phyloP scores from a whole-genome alignment of 1,140 invertebrate genomes.

The Heliothis virescens region DNA sequence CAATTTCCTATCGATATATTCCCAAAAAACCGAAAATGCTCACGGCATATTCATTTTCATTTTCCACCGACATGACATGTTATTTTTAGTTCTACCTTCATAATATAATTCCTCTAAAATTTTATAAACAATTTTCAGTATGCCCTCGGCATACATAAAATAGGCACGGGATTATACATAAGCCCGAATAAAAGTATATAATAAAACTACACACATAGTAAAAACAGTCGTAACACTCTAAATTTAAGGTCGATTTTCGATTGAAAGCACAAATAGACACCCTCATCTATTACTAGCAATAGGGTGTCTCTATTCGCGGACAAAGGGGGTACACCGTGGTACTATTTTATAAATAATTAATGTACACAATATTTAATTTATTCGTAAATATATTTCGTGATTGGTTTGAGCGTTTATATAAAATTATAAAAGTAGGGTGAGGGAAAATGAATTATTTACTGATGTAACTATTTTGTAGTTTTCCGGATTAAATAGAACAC shows the following conservation, averaged over 20 bases:
- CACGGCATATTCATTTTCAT: slow-evolving; percentile 26
- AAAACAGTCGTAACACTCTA: background rate
- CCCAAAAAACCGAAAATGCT: slow-evolving; percentile 8
- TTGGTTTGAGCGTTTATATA: slow-evolving; percentile 36
- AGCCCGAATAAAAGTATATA: slow-evolving; percentile 32
- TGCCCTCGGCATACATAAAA: slow-evolving; percentile 41
- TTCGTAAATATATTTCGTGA: slow-evolving; percentile 46
- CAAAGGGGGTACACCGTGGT: slow-evolving; percentile 16
- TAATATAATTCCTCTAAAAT: slow-evolving; percentile 37
- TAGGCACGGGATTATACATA: slow-evolving; percentile 27
- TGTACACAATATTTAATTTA: slow-evolving; percentile 48
- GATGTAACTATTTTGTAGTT: slow-evolving; percentile 36
- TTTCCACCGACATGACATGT: slow-evolving; percentile 25
- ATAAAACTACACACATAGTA: background rate
- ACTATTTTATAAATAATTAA: slow-evolving; percentile 45
- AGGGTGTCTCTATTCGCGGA: slow-evolving; percentile 50
- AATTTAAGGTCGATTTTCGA: slow-evolving; percentile 19
- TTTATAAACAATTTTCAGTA: slow-evolving; percentile 23
- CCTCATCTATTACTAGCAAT: slow-evolving; percentile 49
- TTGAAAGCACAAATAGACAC: slow-evolving; percentile 43
- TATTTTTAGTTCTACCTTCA: slow-evolving; percentile 13
- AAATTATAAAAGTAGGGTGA: slow-evolving; percentile 43
- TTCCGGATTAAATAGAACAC: background rate
- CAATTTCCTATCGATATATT: background rate
- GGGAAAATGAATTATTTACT: slow-evolving; percentile 37